Conservation (phyloP, 2,797 vertebrate species). For the Valencia hispanica region DNA sequence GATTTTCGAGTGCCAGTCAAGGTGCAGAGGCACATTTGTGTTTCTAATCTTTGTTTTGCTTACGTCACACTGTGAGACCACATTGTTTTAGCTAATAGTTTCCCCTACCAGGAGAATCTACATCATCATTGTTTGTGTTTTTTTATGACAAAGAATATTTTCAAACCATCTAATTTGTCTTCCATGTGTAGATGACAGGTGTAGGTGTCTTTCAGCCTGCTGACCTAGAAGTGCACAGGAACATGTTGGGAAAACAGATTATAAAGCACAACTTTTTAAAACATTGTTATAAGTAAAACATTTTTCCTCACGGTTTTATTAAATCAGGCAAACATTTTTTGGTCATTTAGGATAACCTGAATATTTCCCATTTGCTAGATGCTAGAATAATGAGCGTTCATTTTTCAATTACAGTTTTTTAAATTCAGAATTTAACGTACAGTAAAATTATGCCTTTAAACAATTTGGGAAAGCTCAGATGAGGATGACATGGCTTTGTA, state of each 20-base stretch:
- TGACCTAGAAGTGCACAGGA: not conserved
- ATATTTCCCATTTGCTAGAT: not conserved
- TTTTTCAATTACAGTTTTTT: not conserved
- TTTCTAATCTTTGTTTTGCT: no score
- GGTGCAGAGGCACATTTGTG: no score
- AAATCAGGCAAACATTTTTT: not conserved
- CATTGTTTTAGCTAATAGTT: no score
- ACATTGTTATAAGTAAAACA: not conserved
- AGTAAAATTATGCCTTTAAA: not conserved
- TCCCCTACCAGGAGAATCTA: no score
- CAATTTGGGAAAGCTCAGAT: not conserved
- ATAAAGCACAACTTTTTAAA: not conserved
- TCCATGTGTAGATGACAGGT: not conserved
- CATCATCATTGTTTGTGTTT: not conserved
- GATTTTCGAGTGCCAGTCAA: no score
- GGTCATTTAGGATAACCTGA: not conserved
- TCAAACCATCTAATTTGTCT: not conserved
- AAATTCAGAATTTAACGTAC: not conserved
- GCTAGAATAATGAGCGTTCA: not conserved
- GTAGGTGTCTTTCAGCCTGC: not conserved
- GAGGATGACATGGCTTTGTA: not conserved
- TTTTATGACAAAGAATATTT: not conserved
- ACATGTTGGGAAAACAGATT: not conserved
- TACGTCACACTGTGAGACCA: no score
- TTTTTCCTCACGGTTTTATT: not conserved